phyloP scores from a whole-genome alignment of 2,888 invertebrate species.

The Chelonus formosanus region DNA sequence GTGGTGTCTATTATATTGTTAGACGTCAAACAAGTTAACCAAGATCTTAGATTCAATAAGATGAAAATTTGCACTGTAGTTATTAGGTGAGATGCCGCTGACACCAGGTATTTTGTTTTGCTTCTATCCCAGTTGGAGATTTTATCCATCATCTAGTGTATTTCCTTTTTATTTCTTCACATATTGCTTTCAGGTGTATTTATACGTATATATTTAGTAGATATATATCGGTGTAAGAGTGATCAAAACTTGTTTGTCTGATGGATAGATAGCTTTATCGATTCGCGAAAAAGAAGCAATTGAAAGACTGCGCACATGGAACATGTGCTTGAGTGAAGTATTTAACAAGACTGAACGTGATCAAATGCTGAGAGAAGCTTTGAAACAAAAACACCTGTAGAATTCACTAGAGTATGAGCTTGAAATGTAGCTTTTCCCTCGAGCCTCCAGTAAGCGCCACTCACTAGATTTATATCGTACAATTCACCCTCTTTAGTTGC shows the following conservation, averaged over 20 bases:
- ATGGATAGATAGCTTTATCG: slow-evolving; percentile 31
- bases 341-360: slow-evolving; percentile 10
- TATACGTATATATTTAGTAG: neutral
- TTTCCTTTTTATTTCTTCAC: slow-evolving; percentile 9
- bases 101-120: slow-evolving; percentile 27
- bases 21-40: neutral
- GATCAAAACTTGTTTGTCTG: slow-evolving; percentile 30
- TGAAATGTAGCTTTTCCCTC: slow-evolving; percentile 9
- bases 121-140: neutral
- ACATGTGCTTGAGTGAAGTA: slow-evolving; percentile 15
- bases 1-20: slow-evolving; percentile 29
- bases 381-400: slow-evolving; percentile 33
- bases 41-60: slow-evolving; percentile 6
- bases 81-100: slow-evolving; percentile 29
- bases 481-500: slow-evolving; percentile 7
- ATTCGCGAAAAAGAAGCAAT: slow-evolving; percentile 17
- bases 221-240: slow-evolving; percentile 13
- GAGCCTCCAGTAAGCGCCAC: slow-evolving; percentile 32
- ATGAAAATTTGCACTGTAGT: slow-evolving; percentile 10
- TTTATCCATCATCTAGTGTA: neutral
- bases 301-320: slow-evolving; percentile 13
- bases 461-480: slow-evolving; percentile 20
- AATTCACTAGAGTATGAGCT: slow-evolving; percentile 7
- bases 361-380: neutral
- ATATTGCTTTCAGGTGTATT: slow-evolving; percentile 1